Evolutionary conservation across 2,113 vertebrate genomes (phyloP), one percentile per base, ranked within the genome.

Genomic region (Megaceryle maxima): DNA sequence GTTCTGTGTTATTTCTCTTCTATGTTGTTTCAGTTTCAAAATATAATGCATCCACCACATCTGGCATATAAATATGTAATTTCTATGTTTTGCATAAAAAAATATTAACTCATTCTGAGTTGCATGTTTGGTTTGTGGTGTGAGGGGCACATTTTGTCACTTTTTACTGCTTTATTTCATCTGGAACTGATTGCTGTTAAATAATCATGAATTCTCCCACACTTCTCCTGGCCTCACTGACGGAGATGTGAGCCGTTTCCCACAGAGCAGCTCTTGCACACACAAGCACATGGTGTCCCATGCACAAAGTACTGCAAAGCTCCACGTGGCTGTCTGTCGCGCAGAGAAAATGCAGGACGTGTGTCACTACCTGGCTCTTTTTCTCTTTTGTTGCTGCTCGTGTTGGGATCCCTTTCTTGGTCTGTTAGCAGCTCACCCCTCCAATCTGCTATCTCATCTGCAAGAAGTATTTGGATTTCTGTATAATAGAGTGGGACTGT

Each of bases 1-100:
- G 62, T 44, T 90, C 80, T 83, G 77, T 87, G 73, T 22, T 91
- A 85, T 74, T 90, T 84, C 50, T 93, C 57, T 50, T 88, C 74
- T 50, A 83, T 67, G 44, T 13, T 5, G n/a, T 69, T 76, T 78
- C 91, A 33, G 87, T 81, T 92, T 68, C 75, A 82, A 92, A 94
- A 93, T 19, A 14, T 62, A 95, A 91, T 21, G 44, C 0, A 0
- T 37, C 15, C 82, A 69, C 63, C 72, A 85, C 53, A 39, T 72
- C 77, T 62, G n/a, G 46, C 69, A 96, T 69, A 76, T 46, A 78
- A 35, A 63, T 44, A 51, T 29, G 14, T 12, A 21, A 92, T 66
- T 95, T 94, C 56, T 25, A 8, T 39, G 35, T 56, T 90, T 67
- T 68, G 33, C 60, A 60, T 53, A 51, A 60, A 66, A 35, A 56